A percentile compares a stretch with the other conserved stretches of the same genome.
Conservation (phyloP, 2,797 vertebrate genomes). For the Lithobates pipiens region DNA sequence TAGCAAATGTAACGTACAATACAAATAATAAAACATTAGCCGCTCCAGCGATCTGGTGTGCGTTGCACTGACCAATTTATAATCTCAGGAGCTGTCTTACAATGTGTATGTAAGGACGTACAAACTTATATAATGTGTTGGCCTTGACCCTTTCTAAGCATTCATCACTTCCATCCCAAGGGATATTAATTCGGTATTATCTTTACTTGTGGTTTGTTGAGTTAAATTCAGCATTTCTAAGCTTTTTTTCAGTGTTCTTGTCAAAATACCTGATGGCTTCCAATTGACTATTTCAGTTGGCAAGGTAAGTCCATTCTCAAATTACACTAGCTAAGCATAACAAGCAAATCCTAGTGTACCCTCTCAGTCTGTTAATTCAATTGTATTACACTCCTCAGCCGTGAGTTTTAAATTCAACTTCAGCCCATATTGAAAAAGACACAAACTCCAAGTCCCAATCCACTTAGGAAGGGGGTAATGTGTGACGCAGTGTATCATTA, state of each 20-base stretch:
- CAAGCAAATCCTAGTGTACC: constrained; percentile 11
- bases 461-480: neutral
- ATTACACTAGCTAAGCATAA: constrained; percentile 56
- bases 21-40: constrained; percentile 35
- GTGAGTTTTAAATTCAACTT: constrained; percentile 1
- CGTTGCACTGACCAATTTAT: constrained; percentile 30
- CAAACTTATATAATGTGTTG: constrained; percentile 44
- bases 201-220: constrained; percentile 27
- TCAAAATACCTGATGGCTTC: constrained; percentile 50
- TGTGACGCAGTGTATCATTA: neutral
- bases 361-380: constrained; percentile 41
- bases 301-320: constrained; percentile 23
- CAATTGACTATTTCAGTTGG: constrained; percentile 52
- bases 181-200: constrained; percentile 38
- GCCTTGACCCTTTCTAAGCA: constrained; percentile 32
- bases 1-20: constrained; percentile 24
- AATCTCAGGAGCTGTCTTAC: constrained; percentile 22
- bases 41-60: neutral
- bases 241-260: constrained; percentile 18
- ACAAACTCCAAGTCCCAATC: neutral
- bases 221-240: constrained; percentile 41
- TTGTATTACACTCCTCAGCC: constrained; percentile 17
- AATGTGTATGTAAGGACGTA: constrained; percentile 23
- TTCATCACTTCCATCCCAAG: constrained; percentile 52
- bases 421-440: constrained; percentile 1